A percentile compares a stretch with the other conserved stretches of the same genome.
Evolutionary conservation across 2,113 vertebrate genomes (phyloP).

Genomic region (Trematocara unimaculatum): DNA sequence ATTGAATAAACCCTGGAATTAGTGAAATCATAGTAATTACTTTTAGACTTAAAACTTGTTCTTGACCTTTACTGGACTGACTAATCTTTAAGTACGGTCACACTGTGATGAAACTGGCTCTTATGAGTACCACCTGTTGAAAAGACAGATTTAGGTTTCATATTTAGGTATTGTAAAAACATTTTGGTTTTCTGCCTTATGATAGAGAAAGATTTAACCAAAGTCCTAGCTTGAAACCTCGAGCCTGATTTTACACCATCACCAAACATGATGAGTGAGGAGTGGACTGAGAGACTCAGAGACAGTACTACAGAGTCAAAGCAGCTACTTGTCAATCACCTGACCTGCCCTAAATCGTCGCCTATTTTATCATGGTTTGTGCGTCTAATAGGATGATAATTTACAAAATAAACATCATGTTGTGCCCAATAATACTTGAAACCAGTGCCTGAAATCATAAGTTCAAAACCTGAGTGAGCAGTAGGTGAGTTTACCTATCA

Average conservation of each 20-base stretch:
- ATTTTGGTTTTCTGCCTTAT: not conserved
- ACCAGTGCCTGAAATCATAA: not conserved
- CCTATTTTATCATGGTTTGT: not conserved
- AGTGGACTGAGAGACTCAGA: not conserved
- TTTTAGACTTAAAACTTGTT: not conserved
- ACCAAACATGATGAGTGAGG: not conserved
- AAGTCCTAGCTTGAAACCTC: not conserved
- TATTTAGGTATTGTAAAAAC: not conserved
- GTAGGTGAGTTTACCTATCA: not conserved
- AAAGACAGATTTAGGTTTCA: not conserved
- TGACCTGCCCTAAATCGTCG: not conserved
- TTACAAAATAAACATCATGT: not conserved
- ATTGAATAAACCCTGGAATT: not conserved
- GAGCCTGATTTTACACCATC: not conserved
- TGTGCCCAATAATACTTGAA: not conserved
- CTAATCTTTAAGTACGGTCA: not conserved
- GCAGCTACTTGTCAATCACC: not conserved
- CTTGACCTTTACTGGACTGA: not conserved
- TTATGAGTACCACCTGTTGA: not conserved
- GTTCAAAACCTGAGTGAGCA: not conserved
- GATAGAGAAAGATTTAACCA: not conserved
- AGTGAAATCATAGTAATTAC: not conserved
- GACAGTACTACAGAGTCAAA: not conserved
- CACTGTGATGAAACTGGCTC: not conserved
- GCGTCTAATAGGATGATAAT: not conserved